Evolutionary conservation across 2,797 vertebrate genomes (phyloP).

Genomic region (Sternotherus odoratus): DNA sequence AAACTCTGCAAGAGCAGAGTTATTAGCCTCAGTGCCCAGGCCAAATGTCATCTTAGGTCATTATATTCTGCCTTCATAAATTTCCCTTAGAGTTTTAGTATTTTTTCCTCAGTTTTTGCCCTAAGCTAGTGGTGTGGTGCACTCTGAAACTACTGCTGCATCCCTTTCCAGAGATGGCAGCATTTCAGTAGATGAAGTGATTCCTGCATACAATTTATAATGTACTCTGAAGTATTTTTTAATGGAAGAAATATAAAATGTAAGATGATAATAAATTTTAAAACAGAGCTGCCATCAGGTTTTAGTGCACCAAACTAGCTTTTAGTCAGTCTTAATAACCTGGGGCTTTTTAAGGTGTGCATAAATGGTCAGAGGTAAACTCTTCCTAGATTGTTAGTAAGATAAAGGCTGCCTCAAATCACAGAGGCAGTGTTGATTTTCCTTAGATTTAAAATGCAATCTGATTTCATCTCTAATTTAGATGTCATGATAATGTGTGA

Average conservation of each 20-base stretch:
- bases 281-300: slow-evolving; percentile 45
- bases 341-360: slow-evolving; percentile 31
- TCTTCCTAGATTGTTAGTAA: not conserved
- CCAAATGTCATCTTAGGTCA: not conserved
- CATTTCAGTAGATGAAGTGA: not conserved
- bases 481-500: not conserved
- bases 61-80: not conserved
- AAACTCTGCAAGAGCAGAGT: not conserved
- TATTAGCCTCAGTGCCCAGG: fast-evolving
- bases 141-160: not conserved
- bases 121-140: not conserved
- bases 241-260: not conserved
- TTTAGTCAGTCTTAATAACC: slow-evolving; percentile 43
- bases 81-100: not conserved
- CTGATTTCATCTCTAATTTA: slow-evolving; percentile 53
- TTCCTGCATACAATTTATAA: not conserved
- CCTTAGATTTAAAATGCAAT: slow-evolving; percentile 52
- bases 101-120: not conserved
- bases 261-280: not conserved
- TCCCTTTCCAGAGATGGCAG: slow-evolving; percentile 4
- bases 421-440: slow-evolving; percentile 28
- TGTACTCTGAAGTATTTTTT: not conserved
- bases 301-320: slow-evolving; percentile 8
- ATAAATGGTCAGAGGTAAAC: slow-evolving; percentile 60
- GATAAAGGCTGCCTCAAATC: not conserved